A percentile compares a stretch with the other conserved stretches of the same genome.
phyloP scores from a whole-genome alignment of 2,113 vertebrate genomes.

The Callorhinus ursinus region DNA sequence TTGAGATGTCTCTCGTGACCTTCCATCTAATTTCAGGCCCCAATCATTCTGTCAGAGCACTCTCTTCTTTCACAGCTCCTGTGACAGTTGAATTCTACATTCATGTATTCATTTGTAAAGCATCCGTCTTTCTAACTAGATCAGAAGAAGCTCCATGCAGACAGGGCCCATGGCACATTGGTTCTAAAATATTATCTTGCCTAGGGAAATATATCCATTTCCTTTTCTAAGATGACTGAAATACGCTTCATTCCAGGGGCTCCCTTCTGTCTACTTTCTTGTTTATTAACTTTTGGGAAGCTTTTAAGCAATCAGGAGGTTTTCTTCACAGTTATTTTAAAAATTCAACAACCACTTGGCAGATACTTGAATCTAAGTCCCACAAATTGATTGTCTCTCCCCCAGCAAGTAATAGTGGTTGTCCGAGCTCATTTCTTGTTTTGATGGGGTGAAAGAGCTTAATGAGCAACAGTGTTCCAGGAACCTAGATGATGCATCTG shows the following conservation, averaged over 20 bases:
- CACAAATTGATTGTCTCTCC: neutral
- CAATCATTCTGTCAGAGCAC: neutral
- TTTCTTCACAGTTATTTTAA: conserved; percentile 40
- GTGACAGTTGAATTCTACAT: neutral
- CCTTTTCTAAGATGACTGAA: conserved; percentile 10
- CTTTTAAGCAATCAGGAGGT: conserved; percentile 6
- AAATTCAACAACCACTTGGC: neutral
- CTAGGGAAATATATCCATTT: neutral
- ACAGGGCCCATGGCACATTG: neutral
- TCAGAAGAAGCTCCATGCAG: neutral
- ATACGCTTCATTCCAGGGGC: conserved; percentile 2
- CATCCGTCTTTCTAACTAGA: neutral
- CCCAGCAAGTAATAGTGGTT: neutral
- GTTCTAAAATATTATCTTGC: neutral
- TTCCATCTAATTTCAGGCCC: neutral
- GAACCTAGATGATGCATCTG: neutral
- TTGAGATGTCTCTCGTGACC: neutral
- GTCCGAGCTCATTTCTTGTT: neutral
- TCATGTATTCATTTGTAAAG: neutral
- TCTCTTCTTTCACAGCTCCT: neutral
- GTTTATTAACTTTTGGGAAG: conserved; percentile 28
- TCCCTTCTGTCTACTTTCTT: neutral
- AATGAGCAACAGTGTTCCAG: neutral
- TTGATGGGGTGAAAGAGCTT: neutral
- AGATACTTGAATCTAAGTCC: conserved; percentile 28